Conservation (phyloP, 2,888 invertebrate genomes). For the Amphiduros pacificus region DNA sequence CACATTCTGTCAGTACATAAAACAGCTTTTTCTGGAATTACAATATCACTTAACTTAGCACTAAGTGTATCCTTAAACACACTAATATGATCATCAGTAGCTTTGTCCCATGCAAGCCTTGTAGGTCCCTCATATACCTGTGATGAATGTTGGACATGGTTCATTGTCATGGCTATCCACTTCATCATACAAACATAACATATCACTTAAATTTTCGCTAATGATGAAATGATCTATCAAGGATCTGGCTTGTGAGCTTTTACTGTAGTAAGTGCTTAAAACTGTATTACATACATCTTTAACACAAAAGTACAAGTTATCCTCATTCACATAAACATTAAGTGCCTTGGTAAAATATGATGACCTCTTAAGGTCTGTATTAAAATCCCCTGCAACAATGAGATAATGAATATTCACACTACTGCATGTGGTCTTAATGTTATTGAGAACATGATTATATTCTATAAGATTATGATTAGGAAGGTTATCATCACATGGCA, state of each 20-base stretch:
- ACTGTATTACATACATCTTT: not conserved
- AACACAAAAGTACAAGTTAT: no score
- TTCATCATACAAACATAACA: not conserved
- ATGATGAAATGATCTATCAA: not conserved
- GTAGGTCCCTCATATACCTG: no score
- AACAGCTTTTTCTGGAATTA: not conserved
- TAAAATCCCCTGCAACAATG: not conserved
- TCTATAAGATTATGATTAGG: not conserved
- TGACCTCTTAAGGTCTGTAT: not conserved
- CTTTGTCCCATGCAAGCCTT: not conserved
- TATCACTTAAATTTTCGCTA: not conserved
- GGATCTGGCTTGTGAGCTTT: not conserved
- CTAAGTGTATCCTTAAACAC: not conserved
- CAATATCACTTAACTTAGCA: not conserved
- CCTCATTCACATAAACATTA: not conserved
- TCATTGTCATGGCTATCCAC: not conserved
- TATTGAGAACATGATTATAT: not conserved
- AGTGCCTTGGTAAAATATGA: not conserved
- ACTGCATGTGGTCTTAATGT: not conserved
- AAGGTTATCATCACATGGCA: constrained; percentile 1
- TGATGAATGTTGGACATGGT: no score
- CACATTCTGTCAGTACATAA: not conserved
- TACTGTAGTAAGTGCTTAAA: not conserved
- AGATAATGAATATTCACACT: not conserved
- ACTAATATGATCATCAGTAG: not conserved